Evolutionary conservation across 2,797 vertebrate species (phyloP).

Genomic region (Ibycter americanus): DNA sequence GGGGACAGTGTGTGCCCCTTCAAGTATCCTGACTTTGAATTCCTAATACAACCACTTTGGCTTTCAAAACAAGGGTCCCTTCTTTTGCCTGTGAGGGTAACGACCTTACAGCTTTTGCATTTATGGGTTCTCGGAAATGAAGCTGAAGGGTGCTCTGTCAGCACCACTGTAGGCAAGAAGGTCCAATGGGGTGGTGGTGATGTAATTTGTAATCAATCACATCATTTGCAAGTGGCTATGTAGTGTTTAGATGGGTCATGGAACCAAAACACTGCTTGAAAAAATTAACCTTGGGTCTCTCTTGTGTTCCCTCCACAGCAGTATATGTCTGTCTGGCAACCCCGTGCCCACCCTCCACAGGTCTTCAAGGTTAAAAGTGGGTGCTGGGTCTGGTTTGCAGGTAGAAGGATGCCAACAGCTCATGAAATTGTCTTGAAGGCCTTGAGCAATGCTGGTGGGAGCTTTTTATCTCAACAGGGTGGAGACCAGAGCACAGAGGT

Average conservation of each 20-base stretch:
- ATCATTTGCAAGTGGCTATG: background rate
- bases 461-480: fast-evolving
- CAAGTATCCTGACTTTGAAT: background rate
- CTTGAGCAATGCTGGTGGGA: background rate
- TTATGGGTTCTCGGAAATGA: background rate
- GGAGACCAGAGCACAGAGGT: background rate
- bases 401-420: background rate
- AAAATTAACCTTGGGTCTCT: background rate
- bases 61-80: background rate
- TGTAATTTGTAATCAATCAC: background rate
- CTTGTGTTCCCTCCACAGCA: background rate
- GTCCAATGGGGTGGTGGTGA: background rate
- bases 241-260: background rate
- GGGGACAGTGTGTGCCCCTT: background rate
- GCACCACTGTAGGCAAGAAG: background rate
- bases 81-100: background rate
- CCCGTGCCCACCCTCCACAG: background rate
- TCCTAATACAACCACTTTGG: background rate
- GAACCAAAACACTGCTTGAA: background rate
- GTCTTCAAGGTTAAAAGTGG: background rate
- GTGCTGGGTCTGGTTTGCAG: background rate
- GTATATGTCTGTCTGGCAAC: background rate
- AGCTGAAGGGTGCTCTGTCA: background rate
- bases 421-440: background rate
- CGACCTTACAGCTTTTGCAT: background rate